Evolutionary conservation across 2,888 invertebrate species (phyloP), one percentile per base, ranked within the genome.

Genomic region (Drosophila testacea): DNA sequence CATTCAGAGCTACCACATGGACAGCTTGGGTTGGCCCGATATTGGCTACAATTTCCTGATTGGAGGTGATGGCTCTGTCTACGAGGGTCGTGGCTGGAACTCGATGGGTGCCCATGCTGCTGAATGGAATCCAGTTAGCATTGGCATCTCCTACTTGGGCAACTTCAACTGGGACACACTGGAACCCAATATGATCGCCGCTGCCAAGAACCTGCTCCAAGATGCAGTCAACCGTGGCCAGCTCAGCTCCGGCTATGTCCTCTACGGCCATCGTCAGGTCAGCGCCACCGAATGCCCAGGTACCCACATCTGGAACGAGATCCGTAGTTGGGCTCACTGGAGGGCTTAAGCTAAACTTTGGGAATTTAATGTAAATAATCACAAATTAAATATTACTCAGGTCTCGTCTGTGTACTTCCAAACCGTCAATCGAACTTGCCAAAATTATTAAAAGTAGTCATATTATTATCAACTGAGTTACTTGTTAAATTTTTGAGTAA

Each of bases 91-190:
- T 16, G 92, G 91, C 52, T 89, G 88, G 75, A 85, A 84, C 27
- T 76, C 86, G 22, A 34, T 88, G 69, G 92, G 91, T 34, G 90
- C 90, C 32, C 91, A 92, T 77, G 90, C 91, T 27, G 76, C 76
- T 66, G 83, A 76, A 74, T 91, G 90, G 86, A 91, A 91, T 68
- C 70, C 77, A 56, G 85, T 88, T 90, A 30, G 38, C 11, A 75
- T 91, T 75, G 92, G 91, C 62, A 88, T 92, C 69, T 85, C 90
- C 57, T 89, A 92, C 75, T 88, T 92, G 59, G 91, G 91, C 62
- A 89, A 90, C 72, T 89, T 89, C 74, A 89, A 80, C 78, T 82
- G 68, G 61, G 57, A 83, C 39, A 77, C 47, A 1, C 6, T 55
- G 55, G 55, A 55, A n/a, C 42, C 55, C 7, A 55, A 57, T 4